Conservation (phyloP, 2,888 invertebrate genomes). For the Seira sanloemensis region DNA sequence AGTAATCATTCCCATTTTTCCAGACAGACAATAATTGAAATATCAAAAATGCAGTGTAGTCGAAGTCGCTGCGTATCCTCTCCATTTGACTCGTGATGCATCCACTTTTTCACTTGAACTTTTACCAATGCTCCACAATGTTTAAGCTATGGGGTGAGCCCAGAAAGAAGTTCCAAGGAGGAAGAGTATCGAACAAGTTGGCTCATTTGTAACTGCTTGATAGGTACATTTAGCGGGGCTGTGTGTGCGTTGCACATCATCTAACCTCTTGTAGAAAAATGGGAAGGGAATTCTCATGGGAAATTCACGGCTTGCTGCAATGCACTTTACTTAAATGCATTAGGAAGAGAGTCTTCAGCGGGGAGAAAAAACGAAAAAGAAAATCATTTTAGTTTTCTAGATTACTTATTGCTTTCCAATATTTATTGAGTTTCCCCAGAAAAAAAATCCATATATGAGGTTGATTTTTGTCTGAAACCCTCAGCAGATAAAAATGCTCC, state of each 20-base stretch:
- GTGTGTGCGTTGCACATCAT: neutral
- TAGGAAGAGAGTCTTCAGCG: neutral
- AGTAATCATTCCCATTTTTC: neutral
- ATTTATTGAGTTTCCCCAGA: neutral
- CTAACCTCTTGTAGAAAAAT: neutral
- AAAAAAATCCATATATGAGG: too few relatives aligned
- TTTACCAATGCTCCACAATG: too few relatives aligned
- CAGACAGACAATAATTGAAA: neutral
- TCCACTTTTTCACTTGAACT: neutral
- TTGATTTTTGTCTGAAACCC: too few relatives aligned
- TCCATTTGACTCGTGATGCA: neutral
- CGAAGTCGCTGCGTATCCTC: neutral
- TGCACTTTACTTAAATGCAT: conserved; percentile 22
- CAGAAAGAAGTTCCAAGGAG: neutral
- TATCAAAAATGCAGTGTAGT: neutral
- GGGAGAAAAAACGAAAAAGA: neutral
- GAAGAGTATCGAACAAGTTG: neutral
- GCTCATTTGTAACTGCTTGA: conserved; percentile 8
- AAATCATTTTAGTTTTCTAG: neutral
- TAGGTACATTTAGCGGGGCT: neutral
- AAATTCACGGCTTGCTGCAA: neutral
- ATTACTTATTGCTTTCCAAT: neutral
- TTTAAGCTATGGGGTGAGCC: neutral
- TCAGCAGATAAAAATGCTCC: too few relatives aligned
- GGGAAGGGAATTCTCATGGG: conserved; percentile 11